These are phyloP conservation scores for Altica lythri DNA, from an alignment of 2,888 invertebrate species.

Conservation along the genomic window DNA sequence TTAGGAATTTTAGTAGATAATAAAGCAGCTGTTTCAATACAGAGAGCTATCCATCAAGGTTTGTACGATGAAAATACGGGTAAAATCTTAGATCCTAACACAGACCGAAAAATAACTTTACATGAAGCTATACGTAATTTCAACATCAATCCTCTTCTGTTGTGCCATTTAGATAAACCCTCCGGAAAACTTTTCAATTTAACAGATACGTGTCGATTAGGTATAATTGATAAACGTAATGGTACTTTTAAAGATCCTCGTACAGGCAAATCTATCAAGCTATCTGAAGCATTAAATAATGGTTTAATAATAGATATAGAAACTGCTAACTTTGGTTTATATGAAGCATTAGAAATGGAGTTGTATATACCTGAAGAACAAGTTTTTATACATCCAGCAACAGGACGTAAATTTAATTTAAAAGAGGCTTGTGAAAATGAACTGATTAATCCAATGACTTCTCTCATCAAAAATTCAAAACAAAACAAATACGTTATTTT, in stretches of 20 bases:
- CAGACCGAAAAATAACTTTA: slow-evolving; percentile 77
- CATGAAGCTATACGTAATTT: slow-evolving; percentile 84
- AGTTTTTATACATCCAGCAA: slow-evolving; percentile 76
- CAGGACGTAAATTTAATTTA: slow-evolving; percentile 73
- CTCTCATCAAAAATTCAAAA: slow-evolving; percentile 73
- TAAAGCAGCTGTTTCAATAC: slow-evolving; percentile 80
- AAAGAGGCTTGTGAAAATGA: slow-evolving; percentile 76
- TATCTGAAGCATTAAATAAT: slow-evolving; percentile 75
- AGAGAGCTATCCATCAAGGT: slow-evolving; percentile 84
- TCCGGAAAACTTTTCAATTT: slow-evolving; percentile 73
- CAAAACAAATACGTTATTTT: slow-evolving; percentile 74
- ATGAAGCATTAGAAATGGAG: slow-evolving; percentile 78
- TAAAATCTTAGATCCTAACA: slow-evolving; percentile 80
- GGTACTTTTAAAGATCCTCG: slow-evolving; percentile 78
- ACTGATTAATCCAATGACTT: slow-evolving; percentile 75
- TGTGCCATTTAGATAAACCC: slow-evolving; percentile 80
- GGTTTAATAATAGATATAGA: slow-evolving; percentile 87
- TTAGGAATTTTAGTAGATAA: slow-evolving; percentile 80
- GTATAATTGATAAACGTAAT: slow-evolving; percentile 78
- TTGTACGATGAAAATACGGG: slow-evolving; percentile 80
- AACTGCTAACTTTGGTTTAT: slow-evolving; percentile 79
- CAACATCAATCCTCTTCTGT: slow-evolving; percentile 77
- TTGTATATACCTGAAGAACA: slow-evolving; percentile 72
- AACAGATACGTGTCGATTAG: slow-evolving; percentile 79
- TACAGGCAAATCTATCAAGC: slow-evolving; percentile 66